phyloP scores from a whole-genome alignment of 1,140 invertebrate species.

The Eubasilissa regina region DNA sequence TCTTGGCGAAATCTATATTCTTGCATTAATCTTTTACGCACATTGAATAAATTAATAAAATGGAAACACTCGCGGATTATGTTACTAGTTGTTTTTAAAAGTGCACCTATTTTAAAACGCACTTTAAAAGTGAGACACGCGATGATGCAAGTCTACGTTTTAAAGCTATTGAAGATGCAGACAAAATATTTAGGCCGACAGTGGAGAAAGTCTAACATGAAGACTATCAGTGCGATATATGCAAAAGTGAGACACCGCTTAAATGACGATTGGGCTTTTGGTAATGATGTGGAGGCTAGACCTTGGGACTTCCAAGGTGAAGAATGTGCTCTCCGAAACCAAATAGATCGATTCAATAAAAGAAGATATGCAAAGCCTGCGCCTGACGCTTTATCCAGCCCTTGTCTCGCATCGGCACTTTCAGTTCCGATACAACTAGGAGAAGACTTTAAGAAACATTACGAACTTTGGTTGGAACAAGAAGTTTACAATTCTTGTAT shows the following conservation, averaged over 20 bases:
- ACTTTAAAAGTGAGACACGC: conserved; percentile 96
- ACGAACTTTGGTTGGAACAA: conserved; percentile 95
- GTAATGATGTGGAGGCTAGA: conserved; percentile 97
- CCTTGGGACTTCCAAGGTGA: conserved; percentile 99
- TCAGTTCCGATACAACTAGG: conserved; percentile 79
- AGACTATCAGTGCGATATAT: conserved; percentile 99
- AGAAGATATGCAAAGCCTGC: conserved; percentile 82
- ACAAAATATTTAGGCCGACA: conserved; percentile 98
- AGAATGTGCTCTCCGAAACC: conserved; percentile 93
- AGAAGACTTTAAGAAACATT: conserved; percentile 97
- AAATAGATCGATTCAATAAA: conserved; percentile 96
- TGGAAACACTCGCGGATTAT: conserved; percentile 99
- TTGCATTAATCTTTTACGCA: conserved; percentile 96
- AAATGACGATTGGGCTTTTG: conserved; percentile 99
- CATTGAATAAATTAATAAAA: conserved; percentile 99
- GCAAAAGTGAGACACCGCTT: conserved; percentile 95
- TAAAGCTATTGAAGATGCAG: conserved; percentile 99
- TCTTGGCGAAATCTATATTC: conserved; percentile 99
- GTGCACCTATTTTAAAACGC: conserved; percentile 97
- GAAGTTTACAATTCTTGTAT: conserved; percentile 94
- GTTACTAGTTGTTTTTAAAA: conserved; percentile 99
- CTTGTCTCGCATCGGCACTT: conserved; percentile 54
- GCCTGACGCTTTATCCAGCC: conserved; percentile 41
- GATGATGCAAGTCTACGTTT: conserved; percentile 98
- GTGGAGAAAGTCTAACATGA: conserved; percentile 99